A percentile compares a stretch with the other conserved stretches of the same genome.
These are phyloP conservation scores for Oreamnos americanus DNA, from an alignment of 2,113 vertebrate species.

Conservation along the genomic window DNA sequence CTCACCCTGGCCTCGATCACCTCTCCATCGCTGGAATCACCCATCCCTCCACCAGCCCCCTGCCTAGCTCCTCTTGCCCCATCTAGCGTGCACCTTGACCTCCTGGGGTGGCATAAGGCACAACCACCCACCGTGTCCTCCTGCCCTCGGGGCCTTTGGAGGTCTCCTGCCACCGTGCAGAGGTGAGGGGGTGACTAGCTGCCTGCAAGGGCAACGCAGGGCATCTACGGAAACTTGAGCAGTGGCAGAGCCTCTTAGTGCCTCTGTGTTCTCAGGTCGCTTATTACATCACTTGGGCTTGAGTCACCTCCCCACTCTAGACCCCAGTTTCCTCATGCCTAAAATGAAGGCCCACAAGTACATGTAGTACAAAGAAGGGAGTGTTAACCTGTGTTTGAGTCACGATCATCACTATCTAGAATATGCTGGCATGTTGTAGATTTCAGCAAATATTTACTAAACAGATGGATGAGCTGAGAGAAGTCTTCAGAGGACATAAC, in stretches of 20 bases:
- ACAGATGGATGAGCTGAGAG: not conserved
- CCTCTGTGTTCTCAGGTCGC: too few relatives aligned
- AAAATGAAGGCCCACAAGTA: not conserved
- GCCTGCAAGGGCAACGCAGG: not conserved
- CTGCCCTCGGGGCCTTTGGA: not conserved
- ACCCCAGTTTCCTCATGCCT: not conserved
- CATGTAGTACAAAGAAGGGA: not conserved
- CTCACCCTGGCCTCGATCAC: not conserved
- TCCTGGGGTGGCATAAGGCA: too few relatives aligned
- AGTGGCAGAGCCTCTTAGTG: fast-evolving
- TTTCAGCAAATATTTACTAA: not conserved
- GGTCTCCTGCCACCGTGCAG: not conserved
- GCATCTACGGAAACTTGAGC: not conserved
- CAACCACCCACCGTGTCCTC: too few relatives aligned
- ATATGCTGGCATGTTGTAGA: not conserved
- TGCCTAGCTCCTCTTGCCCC: not conserved
- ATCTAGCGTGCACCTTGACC: not conserved
- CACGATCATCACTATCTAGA: too few relatives aligned
- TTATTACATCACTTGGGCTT: not conserved
- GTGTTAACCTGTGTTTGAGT: not conserved
- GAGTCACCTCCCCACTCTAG: not conserved
- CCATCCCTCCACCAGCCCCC: too few relatives aligned
- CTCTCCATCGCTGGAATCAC: not conserved
- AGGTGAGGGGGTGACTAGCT: too few relatives aligned
- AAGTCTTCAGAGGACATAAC: not conserved